Conservation (phyloP, 2,113 vertebrate species). For the Anolis carolinensis region DNA sequence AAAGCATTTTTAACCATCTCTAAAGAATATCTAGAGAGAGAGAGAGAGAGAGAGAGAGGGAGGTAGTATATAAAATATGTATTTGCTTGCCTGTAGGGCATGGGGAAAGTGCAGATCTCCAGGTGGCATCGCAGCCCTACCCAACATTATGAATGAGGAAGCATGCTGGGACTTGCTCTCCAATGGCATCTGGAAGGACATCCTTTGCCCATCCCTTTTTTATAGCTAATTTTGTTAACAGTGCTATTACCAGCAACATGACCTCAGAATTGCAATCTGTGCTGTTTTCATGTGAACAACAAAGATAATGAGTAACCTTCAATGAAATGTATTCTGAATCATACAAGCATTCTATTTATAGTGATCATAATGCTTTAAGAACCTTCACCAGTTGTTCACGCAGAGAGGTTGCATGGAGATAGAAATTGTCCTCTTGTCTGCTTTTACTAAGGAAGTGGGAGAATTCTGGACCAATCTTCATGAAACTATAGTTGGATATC, state of each 20-base stretch:
- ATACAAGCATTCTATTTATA: background rate
- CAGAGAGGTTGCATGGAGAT: background rate
- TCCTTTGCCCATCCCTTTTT: too few relatives aligned
- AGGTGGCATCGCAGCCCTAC: too few relatives aligned
- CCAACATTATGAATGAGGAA: too few relatives aligned
- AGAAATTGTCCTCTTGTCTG: background rate
- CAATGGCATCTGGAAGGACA: too few relatives aligned
- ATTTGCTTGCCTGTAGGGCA: constrained; percentile 46
- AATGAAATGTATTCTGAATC: background rate
- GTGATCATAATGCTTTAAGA: background rate
- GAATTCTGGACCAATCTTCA: background rate
- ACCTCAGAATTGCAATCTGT: background rate
- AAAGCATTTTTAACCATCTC: constrained; percentile 27
- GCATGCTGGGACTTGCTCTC: too few relatives aligned
- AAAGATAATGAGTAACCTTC: background rate
- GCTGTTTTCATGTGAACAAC: background rate
- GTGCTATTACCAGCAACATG: constrained; percentile 19
- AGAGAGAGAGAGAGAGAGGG: too few relatives aligned
- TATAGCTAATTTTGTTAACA: background rate
- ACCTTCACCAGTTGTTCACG: background rate
- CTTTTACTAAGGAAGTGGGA: background rate
- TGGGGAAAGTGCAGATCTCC: too few relatives aligned
- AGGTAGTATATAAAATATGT: constrained; percentile 53
- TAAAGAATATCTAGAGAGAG: constrained; percentile 24
- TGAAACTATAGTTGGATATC: background rate